phyloP scores from a whole-genome alignment of 2,797 vertebrate species.

The Eremophila alpestris region DNA sequence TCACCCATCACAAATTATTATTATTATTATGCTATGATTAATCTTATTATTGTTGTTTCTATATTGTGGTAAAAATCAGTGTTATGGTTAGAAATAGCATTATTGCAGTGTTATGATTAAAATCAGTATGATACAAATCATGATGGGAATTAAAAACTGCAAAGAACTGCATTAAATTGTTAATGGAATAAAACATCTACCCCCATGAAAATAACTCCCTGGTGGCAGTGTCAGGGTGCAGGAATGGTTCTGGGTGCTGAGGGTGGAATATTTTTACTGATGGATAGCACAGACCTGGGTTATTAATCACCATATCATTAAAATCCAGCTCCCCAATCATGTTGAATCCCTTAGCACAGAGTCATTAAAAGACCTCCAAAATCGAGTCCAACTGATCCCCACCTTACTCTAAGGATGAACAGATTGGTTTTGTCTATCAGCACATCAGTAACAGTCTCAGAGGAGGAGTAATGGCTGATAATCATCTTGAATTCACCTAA shows the following conservation, averaged over 20 bases:
- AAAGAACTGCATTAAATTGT: not conserved
- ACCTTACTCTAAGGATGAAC: not conserved
- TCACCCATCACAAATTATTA: not conserved
- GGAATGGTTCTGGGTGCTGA: not conserved
- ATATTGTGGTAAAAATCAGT: not conserved
- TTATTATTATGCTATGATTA: not conserved
- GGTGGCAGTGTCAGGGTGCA: not conserved
- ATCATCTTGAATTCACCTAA: not conserved
- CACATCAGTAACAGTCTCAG: not conserved
- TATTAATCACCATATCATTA: rapidly evolving
- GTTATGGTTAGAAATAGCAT: not conserved
- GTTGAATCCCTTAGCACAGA: not conserved
- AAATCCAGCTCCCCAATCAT: not conserved
- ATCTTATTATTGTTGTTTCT: not conserved
- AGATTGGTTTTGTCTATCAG: not conserved
- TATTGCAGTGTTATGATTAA: not conserved
- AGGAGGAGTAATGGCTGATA: not conserved
- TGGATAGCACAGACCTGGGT: not conserved
- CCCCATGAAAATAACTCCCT: not conserved
- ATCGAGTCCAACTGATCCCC: not conserved
- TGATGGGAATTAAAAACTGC: not conserved
- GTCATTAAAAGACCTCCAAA: not conserved
- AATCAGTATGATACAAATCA: not conserved
- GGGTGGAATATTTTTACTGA: not conserved
- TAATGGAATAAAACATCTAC: not conserved